Percentiles rank a stretch among this genome's conserved stretches.
Evolutionary conservation across 2,113 vertebrate species (phyloP).

Genomic region (Panthera uncia): DNA sequence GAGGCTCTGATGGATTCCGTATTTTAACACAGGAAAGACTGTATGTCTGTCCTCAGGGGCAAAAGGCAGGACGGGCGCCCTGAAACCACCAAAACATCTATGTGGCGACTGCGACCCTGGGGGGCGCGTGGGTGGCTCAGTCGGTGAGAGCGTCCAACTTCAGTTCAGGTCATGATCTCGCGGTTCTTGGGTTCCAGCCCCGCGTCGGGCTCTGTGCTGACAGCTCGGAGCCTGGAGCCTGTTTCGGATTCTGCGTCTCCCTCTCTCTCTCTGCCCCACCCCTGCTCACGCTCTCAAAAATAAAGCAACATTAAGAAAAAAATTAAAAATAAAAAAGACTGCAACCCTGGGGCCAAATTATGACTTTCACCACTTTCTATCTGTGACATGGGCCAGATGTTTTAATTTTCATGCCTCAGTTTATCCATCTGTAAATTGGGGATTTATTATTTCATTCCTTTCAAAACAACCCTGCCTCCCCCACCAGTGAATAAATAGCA

Average conservation of each 20-base stretch:
- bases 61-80: not conserved
- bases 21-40: not conserved
- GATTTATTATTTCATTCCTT: not conserved
- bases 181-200: no score
- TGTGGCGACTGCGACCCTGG: no score
- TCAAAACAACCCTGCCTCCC: not conserved
- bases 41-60: accelerated
- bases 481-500: not conserved
- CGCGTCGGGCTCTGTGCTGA: no score
- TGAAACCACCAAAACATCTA: not conserved
- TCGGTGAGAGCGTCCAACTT: no score
- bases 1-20: not conserved
- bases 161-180: no score
- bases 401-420: not conserved
- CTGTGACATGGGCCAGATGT: not conserved
- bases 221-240: no score
- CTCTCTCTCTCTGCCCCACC: no score
- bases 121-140: no score
- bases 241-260: no score
- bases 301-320: no score
- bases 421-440: not conserved
- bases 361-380: not conserved
- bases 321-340: not conserved
- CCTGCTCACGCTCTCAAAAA: no score
- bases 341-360: not conserved